Percentiles rank a stretch among this genome's conserved stretches.
phyloP scores from a whole-genome alignment of 2,113 vertebrate species.

The Pomatostomus ruficeps region DNA sequence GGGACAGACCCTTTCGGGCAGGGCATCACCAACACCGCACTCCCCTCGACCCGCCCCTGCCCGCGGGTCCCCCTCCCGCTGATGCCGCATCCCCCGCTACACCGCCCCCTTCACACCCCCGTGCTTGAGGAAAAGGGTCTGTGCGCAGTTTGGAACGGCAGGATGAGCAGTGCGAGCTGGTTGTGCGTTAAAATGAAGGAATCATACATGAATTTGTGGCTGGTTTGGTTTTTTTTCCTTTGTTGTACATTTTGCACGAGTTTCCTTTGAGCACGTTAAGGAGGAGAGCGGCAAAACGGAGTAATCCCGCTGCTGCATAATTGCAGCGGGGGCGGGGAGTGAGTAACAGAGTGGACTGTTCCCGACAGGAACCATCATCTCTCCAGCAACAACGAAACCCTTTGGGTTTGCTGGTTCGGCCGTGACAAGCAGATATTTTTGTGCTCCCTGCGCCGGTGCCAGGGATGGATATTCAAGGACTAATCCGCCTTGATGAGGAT shows the following conservation, averaged over 20 bases:
- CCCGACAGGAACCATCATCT: background rate
- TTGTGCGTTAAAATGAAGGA: rapidly evolving
- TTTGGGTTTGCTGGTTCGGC: background rate
- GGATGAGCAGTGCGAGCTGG: background rate
- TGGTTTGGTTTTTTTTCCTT: background rate
- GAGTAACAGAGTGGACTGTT: rapidly evolving
- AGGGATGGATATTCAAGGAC: background rate
- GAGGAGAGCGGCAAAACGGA: background rate
- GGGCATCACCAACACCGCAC: rapidly evolving
- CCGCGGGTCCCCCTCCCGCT: rapidly evolving
- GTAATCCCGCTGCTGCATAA: rapidly evolving
- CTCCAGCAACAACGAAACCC: rapidly evolving
- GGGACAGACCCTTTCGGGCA: rapidly evolving
- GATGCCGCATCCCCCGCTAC: rapidly evolving
- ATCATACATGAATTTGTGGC: rapidly evolving
- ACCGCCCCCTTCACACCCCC: rapidly evolving
- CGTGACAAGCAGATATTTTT: background rate
- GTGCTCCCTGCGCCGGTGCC: rapidly evolving
- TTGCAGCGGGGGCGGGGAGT: rapidly evolving
- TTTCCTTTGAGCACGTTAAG: rapidly evolving
- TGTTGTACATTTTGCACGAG: rapidly evolving
- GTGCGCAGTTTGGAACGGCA: rapidly evolving
- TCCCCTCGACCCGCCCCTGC: rapidly evolving
- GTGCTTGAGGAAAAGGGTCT: rapidly evolving
- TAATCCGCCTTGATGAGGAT: rapidly evolving